Base-by-base conservation (phyloP, 2,888 invertebrate species). In the Cerastoderma edule region DNA sequence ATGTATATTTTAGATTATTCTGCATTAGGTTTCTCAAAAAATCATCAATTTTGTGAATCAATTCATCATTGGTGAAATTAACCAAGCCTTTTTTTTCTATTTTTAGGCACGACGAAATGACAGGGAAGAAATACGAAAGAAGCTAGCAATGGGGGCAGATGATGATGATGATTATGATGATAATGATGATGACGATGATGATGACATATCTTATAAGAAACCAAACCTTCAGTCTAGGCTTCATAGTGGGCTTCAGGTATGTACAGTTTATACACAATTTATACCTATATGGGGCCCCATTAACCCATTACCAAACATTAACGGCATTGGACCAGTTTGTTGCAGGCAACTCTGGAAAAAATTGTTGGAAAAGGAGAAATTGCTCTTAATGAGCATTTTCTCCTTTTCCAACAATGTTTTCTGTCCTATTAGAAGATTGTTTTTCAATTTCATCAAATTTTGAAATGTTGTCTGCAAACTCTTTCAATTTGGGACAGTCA, bases 211-310 rank as follows among this genome's bases (percentile, higher is more conserved):
- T 32, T 96, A 96, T 80, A 95, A 96, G 87, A 97, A 97, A 93
- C 96, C 97, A 24, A 97, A 96, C 92, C 95, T 97, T 87, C 97
- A 97, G 92, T 95, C 97, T 82, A 94, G 97, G 88, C 94, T 97
- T 19, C 92, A 92, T 76, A 91, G 92, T 60, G 92, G 97, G 86
- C 97, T 96, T 96, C 97, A 97, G 72, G 78, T 78, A 22, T 22
- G 8, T 22, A 16, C 8, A 16, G 8, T 53, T 16, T 44, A 13
- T 16, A 13, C 10, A 44, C 10, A 13, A 44, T 44, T 44, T 44
- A 44, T 8, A 44, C 44, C 10, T 44, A 44, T 16, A 44, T 8
- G n/a, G n/a, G n/a, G n/a, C n/a, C n/a, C n/a, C n/a, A n/a, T n/a
- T n/a, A n/a, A n/a, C n/a, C n/a, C n/a, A n/a, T n/a, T n/a, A n/a